Evolutionary conservation across 2,113 vertebrate genomes (phyloP).

Genomic region (Myrmecophaga tridactyla): DNA sequence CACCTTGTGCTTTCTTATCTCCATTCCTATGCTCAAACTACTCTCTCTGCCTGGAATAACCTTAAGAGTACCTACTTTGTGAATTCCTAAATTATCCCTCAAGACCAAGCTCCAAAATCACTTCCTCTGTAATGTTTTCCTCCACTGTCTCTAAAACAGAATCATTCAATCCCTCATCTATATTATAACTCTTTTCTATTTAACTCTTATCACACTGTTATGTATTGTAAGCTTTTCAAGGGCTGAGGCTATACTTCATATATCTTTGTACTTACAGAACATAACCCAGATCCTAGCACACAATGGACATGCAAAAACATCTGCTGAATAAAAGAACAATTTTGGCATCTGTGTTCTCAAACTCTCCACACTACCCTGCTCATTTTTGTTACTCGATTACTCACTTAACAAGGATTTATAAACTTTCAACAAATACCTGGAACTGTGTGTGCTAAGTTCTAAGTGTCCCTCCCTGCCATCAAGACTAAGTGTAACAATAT

Average conservation of each 20-base stretch:
- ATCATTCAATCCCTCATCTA: background rate
- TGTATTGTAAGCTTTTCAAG: background rate
- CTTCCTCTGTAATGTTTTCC: background rate
- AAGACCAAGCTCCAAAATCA: background rate
- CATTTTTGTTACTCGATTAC: constrained; percentile 20
- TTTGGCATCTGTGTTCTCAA: background rate
- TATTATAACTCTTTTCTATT: background rate
- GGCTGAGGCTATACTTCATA: background rate
- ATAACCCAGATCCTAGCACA: background rate
- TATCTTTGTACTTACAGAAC: background rate
- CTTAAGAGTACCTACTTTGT: background rate
- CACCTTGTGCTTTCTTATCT: background rate
- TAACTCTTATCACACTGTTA: background rate
- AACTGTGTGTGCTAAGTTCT: background rate
- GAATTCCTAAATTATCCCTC: background rate
- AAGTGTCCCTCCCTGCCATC: background rate
- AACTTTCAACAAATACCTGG: background rate
- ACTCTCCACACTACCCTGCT: background rate
- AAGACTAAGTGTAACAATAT: background rate
- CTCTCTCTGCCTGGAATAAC: background rate
- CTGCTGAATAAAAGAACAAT: background rate
- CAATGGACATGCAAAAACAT: background rate
- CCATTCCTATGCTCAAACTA: background rate
- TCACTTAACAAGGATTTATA: background rate
- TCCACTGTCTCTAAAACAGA: background rate